phyloP scores from a whole-genome alignment of 1,140 invertebrate species.

The Drosophila carrolli region DNA sequence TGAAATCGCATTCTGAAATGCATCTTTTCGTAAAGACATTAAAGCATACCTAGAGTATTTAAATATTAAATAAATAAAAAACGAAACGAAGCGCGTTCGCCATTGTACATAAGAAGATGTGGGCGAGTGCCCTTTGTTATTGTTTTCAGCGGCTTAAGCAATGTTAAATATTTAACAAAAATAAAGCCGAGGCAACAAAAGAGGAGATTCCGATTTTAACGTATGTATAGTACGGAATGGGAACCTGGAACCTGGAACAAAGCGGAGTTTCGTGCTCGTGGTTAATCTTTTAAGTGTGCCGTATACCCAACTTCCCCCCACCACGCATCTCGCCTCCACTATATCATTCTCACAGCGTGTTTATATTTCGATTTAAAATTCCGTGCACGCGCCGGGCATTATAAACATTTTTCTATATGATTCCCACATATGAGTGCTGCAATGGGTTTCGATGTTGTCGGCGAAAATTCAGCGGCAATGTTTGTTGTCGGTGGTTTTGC shows the following conservation, averaged over 20 bases:
- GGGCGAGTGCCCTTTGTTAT: constrained; percentile 52
- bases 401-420: constrained; percentile 65
- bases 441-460: not conserved
- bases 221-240: constrained; percentile 32
- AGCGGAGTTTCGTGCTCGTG: constrained; percentile 58
- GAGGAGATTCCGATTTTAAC: constrained; percentile 52
- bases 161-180: constrained; percentile 75
- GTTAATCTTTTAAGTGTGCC: constrained; percentile 80
- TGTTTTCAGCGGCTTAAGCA: constrained; percentile 75
- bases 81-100: constrained; percentile 37
- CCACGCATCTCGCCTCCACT: not conserved
- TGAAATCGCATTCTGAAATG: constrained; percentile 7
- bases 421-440: constrained; percentile 20
- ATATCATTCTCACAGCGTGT: constrained; percentile 35
- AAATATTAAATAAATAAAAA: constrained; percentile 40
- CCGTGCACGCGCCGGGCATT: constrained; percentile 72
- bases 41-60: constrained; percentile 10
- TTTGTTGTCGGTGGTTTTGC: constrained; percentile 53
- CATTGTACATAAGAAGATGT: constrained; percentile 41
- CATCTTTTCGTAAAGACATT: constrained; percentile 2
- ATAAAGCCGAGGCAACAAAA: constrained; percentile 62
- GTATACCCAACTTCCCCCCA: constrained; percentile 21
- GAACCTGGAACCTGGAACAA: constrained; percentile 22
- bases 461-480: constrained; percentile 36
- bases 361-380: constrained; percentile 77